Percentiles rank a stretch among this genome's conserved stretches.
These are phyloP conservation scores for Ypsolopha sequella DNA, from an alignment of 2,888 invertebrate genomes.

Conservation along the genomic window DNA sequence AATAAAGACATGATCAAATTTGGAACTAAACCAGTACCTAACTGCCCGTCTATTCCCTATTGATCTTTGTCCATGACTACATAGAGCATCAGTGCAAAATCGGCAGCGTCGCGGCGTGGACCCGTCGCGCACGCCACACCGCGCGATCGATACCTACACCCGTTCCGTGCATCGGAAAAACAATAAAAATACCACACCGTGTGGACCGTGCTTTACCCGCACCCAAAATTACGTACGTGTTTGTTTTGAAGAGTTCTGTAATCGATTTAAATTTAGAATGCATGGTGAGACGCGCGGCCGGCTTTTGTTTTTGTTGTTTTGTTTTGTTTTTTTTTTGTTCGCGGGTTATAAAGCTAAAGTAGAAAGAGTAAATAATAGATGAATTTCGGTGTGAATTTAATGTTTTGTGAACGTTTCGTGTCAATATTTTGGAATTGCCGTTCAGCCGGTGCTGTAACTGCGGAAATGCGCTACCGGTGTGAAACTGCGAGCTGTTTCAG, in stretches of 20 bases:
- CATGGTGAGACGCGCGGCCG: not conserved
- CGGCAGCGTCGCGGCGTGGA: constrained; percentile 40
- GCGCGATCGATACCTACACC: constrained; percentile 18
- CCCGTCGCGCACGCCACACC: constrained; percentile 13
- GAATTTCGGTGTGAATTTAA: too few species aligned
- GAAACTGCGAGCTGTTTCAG: too few species aligned
- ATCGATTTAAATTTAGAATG: not conserved
- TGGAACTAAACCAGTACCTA: too few species aligned
- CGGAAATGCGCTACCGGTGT: too few species aligned
- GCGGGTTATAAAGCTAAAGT: too few species aligned
- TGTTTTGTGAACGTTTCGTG: too few species aligned
- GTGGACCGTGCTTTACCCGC: constrained; percentile 1
- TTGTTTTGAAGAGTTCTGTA: not conserved
- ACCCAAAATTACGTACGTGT: constrained; percentile 19
- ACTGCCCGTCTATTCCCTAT: not conserved
- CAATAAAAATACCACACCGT: not conserved
- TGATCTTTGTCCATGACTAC: constrained; percentile 22
- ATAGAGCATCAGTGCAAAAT: constrained; percentile 42
- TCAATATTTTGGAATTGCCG: too few species aligned
- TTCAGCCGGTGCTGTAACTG: too few species aligned
- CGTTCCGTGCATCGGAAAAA: constrained; percentile 5
- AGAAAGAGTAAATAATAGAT: too few species aligned
- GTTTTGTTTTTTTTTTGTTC: not conserved
- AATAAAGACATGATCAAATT: too few species aligned
- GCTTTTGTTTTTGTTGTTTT: not conserved